phyloP scores from a whole-genome alignment of 2,888 invertebrate species.

The Himalopsyche kuldschensis region DNA sequence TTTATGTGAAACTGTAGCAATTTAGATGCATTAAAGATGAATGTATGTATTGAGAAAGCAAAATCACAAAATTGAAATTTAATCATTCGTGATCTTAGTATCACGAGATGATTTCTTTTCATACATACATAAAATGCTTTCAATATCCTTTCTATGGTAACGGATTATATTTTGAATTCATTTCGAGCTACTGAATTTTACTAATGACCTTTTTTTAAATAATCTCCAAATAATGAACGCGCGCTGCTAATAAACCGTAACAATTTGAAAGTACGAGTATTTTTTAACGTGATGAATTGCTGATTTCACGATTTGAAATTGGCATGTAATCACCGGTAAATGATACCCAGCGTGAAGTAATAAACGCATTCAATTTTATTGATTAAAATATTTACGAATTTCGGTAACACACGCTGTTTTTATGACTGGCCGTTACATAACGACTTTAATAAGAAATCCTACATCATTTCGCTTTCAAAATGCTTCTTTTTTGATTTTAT shows the following conservation, averaged over 20 bases:
- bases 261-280: not conserved
- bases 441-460: not conserved
- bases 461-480: constrained; percentile 11
- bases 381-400: constrained; percentile 13
- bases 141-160: not conserved
- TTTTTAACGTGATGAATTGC: constrained; percentile 3
- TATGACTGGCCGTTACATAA: not conserved
- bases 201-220: not conserved
- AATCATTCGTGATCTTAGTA: not conserved
- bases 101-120: not conserved
- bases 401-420: not conserved
- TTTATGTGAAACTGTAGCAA: too few relatives aligned
- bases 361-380: not conserved
- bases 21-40: not conserved
- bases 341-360: constrained; percentile 12
- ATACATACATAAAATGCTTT: not conserved
- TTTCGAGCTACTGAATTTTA: not conserved
- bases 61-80: not conserved
- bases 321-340: constrained; percentile 20
- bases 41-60: not conserved
- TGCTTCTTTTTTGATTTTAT: constrained; percentile 2
- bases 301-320: constrained; percentile 17
- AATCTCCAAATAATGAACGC: not conserved
- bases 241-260: not conserved
- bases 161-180: not conserved